Base-by-base conservation (phyloP, 2,888 invertebrate species). In the Zaprionus obscuricornis region DNA sequence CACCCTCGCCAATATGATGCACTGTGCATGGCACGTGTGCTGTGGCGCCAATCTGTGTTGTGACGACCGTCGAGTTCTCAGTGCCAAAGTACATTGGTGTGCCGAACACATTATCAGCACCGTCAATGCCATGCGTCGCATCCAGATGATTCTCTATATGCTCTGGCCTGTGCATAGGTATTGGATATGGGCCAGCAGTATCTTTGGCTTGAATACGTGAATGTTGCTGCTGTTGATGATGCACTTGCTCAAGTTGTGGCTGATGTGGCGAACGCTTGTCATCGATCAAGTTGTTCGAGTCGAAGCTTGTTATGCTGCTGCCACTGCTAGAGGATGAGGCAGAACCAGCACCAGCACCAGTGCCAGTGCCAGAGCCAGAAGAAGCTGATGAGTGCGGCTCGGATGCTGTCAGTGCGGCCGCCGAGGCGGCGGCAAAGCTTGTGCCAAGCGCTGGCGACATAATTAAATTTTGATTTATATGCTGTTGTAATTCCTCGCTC, bases 1-100 rank as follows among this genome's bases (percentile, higher is more conserved):
- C 94, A 83, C 96, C 96, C 90, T 96, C 96, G 45, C 96, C 96
- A 78, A 96, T 95, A 88, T 96, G 95, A 88, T 94, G 94, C 68
- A 96, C 95, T 66, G 95, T 93, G 89, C 96, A 96, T 1, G 96
- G 96, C 66, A 96, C 92, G 57, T 95, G 92, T 2, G 96, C 96
- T 0, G 95, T 96, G 58, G 96, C 95, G 10, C 96, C 96, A 34
- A 94, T 95, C 91, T 96, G 96, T 76, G 96, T 95, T 66, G 94
- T 94, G 88, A 96, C 93, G 36, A 94, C 90, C 0, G 95, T 95
- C 66, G 95, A 95, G 89, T 96, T 96, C 86, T 95, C 95, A 3
- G 96, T 96, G 43, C 94, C 94, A 87, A 96, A 96, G 89, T 93
- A 94, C 91, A 95, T 94, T 86, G 95, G 94, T 50, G 94, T 92